Conservation (phyloP, 1,140 invertebrate genomes). For the Lasioglossum baleicum region DNA sequence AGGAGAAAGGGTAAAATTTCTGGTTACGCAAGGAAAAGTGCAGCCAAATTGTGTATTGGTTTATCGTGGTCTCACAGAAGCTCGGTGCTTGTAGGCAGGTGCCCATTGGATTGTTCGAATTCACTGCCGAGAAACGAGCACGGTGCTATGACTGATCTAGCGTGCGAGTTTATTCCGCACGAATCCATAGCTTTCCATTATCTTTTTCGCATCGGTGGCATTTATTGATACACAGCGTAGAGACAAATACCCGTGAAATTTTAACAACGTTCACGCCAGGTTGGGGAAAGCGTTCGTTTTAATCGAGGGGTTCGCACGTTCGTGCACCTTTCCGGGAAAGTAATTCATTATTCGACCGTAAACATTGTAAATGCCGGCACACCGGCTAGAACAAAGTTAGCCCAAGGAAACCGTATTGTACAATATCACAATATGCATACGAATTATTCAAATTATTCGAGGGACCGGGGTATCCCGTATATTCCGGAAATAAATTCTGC, state of each 20-base stretch:
- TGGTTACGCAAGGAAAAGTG: too few relatives aligned
- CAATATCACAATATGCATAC: slow-evolving; percentile 10
- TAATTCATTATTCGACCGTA: neutral
- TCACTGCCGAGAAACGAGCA: neutral
- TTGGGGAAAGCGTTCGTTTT: neutral
- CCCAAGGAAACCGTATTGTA: neutral
- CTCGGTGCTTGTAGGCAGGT: too few relatives aligned
- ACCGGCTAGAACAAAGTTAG: neutral
- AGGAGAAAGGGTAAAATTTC: too few relatives aligned
- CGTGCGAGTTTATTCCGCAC: neutral
- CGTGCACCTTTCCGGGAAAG: neutral
- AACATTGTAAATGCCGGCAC: neutral
- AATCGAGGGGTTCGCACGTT: neutral
- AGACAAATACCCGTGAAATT: neutral
- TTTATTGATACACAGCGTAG: neutral
- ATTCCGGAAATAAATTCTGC: neutral
- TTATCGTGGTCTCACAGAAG: too few relatives aligned
- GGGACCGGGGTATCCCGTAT: slow-evolving; percentile 6
- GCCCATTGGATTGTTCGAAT: neutral
- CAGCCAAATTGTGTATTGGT: too few relatives aligned
- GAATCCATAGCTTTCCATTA: slow-evolving; percentile 12
- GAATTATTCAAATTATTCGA: slow-evolving; percentile 23
- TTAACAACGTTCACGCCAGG: neutral
- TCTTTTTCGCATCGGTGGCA: neutral
- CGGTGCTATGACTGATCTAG: neutral